Base-by-base conservation (phyloP, 2,797 vertebrate species). In the Eulemur rubriventer region DNA sequence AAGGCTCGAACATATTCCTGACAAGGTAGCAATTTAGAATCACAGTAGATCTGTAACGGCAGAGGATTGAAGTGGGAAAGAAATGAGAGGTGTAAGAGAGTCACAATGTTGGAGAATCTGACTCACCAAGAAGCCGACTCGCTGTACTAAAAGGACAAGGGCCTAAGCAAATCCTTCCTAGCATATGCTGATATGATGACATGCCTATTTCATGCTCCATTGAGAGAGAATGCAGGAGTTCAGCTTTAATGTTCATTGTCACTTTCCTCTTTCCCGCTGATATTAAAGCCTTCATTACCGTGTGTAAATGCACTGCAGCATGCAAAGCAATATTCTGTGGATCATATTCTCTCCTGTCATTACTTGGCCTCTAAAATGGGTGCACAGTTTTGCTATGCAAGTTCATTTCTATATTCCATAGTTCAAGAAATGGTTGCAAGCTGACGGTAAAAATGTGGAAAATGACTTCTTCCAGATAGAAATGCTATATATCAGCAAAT, bases 171-270 rank as follows among this genome's bases (percentile, higher is more conserved):
- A 96, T 94, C 75, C 52, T 91, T 84, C 92, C 88, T 72, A 30
- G 18, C n/a, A 0, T 85, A 80, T 61, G 85, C 73, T 96, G 97
- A 97, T 91, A 89, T 30, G 94, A 89, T 96, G 96, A 94, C 91
- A 94, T 95, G 93, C 83, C 96, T 93, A 97, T 97, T 97, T 98
- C 97, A 97, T 95, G 97, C 96, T 97, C 95, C 96, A 96, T 33
- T 97, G 96, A 97, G 82, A 97, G 75, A 89, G 83, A 95, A 96
- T 86, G 93, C 59, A 86, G 86, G 65, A 95, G 91, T 89, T 83
- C 87, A 50, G 52, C 14, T 0, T 79, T 89, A 96, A 97, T 67
- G 79, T 50, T 46, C 93, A 28, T 87, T 95, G 93, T 89, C 97
- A 91, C 52, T 97, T 95, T 95, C 52, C 57, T 91, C 93, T 92